Conservation (phyloP, 2,113 vertebrate species). For the Phylloscopus whistleri region DNA sequence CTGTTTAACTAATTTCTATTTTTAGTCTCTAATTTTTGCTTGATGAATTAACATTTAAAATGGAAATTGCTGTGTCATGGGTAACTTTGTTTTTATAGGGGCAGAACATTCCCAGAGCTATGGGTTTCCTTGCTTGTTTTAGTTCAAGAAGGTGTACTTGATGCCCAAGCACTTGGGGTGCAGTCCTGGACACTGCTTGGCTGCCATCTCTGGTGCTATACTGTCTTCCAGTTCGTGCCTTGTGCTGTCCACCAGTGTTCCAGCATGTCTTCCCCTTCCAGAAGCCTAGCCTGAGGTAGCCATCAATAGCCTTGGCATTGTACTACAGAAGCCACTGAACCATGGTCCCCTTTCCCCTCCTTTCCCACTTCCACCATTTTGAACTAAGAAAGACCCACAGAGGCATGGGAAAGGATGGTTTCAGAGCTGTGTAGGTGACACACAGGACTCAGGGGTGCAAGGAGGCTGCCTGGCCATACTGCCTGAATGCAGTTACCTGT, state of each 20-base stretch:
- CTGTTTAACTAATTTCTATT: not conserved
- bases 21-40: not conserved
- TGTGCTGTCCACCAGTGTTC: rapidly evolving
- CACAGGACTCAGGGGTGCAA: rapidly evolving
- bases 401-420: rapidly evolving
- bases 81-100: not conserved
- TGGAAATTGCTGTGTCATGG: not conserved
- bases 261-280: not conserved
- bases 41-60: not conserved
- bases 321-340: not conserved
- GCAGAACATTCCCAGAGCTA: not conserved
- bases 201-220: rapidly evolving
- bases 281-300: not conserved
- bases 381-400: not conserved
- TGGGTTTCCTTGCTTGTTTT: not conserved
- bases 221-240: not conserved
- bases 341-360: rapidly evolving
- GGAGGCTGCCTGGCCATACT: not conserved
- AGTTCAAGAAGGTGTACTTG: not conserved
- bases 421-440: not conserved
- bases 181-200: not conserved
- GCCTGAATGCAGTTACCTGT: not conserved
- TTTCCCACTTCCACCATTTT: not conserved
- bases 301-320: rapidly evolving
- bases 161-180: rapidly evolving